Percentiles rank a stretch among this genome's conserved stretches.
phyloP scores from a whole-genome alignment of 1,140 invertebrate species.

The Philotrypesis tridentata region DNA sequence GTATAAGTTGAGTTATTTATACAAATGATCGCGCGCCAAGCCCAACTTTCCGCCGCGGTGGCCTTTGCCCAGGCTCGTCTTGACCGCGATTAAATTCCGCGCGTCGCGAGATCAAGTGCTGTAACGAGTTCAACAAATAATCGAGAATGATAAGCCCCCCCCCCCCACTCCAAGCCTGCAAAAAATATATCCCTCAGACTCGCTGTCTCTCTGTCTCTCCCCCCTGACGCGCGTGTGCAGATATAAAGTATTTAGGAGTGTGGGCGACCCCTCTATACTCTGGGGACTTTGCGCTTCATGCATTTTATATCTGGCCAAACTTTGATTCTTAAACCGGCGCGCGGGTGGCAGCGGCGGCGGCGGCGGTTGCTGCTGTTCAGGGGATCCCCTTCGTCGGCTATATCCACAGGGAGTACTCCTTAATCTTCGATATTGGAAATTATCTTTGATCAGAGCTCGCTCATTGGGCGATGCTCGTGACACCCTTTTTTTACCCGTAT shows the following conservation, averaged over 20 bases:
- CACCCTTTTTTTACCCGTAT: not conserved
- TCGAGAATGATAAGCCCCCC: no score
- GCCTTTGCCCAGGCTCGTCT: no score
- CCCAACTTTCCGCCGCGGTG: no score
- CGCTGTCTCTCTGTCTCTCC: no score
- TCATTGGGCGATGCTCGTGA: not conserved
- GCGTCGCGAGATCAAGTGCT: no score
- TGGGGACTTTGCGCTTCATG: slow-evolving; percentile 63
- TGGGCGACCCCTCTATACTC: slow-evolving; percentile 18
- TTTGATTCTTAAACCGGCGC: slow-evolving; percentile 65
- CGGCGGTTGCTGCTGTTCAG: not conserved
- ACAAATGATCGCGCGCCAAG: not conserved
- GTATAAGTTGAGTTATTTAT: not conserved
- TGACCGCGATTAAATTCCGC: no score
- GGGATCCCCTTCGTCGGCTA: slow-evolving; percentile 21
- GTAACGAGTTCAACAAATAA: no score
- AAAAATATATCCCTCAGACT: no score
- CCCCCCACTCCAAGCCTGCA: no score
- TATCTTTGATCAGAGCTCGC: slow-evolving; percentile 64
- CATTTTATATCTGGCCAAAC: slow-evolving; percentile 67
- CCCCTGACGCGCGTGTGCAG: no score
- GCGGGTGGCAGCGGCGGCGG: no score
- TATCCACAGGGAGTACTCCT: slow-evolving; percentile 55
- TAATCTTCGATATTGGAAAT: slow-evolving; percentile 66
- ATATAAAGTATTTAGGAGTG: no score